phyloP scores from a whole-genome alignment of 1,140 invertebrate genomes.

The Argopecten irradians region DNA sequence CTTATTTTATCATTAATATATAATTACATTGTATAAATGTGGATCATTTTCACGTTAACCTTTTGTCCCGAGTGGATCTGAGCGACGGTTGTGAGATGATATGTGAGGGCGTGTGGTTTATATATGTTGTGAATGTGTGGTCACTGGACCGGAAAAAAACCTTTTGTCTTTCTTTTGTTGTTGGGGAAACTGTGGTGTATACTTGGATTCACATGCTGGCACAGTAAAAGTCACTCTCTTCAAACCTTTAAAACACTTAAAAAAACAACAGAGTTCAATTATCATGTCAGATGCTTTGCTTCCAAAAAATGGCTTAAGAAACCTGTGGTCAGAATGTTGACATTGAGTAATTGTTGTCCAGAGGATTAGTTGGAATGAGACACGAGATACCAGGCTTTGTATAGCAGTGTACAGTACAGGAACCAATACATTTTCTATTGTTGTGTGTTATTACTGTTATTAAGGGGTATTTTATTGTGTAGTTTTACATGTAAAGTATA shows the following conservation, averaged over 20 bases:
- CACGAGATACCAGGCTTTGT: no score
- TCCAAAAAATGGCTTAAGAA: no score
- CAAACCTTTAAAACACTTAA: background rate
- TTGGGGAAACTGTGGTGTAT: background rate
- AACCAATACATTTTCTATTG: background rate
- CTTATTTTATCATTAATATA: slow-evolving; percentile 19
- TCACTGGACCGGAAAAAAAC: background rate
- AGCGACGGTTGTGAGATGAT: background rate
- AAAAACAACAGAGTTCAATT: background rate
- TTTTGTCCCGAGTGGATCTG: background rate
- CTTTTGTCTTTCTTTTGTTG: slow-evolving; percentile 22
- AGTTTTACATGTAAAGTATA: background rate
- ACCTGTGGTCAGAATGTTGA: no score
- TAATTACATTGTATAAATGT: slow-evolving; percentile 19
- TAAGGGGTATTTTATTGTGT: background rate
- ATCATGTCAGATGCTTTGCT: background rate
- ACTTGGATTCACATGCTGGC: background rate
- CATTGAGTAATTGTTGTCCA: no score
- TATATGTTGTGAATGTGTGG: background rate
- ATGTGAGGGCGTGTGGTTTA: background rate
- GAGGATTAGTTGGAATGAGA: no score
- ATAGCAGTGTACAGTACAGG: background rate
- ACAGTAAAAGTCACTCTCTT: background rate
- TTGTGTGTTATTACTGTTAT: background rate
- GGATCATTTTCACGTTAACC: background rate